Evolutionary conservation across 1,140 invertebrate species (phyloP).

Genomic region (Drosophila bocki): DNA sequence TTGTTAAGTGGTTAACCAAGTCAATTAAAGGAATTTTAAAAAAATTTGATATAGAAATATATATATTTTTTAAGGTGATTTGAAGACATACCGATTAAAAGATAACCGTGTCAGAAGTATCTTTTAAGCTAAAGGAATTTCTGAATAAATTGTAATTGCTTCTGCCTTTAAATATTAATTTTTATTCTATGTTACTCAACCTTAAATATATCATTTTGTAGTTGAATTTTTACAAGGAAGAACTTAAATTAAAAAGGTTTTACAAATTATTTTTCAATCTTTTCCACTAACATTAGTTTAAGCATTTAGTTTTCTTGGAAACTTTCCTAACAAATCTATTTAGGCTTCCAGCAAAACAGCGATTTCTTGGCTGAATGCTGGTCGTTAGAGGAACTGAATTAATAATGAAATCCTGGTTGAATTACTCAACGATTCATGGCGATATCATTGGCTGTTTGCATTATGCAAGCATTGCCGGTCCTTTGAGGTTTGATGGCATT

Average conservation of each 20-base stretch:
- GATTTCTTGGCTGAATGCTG: conserved; percentile 1
- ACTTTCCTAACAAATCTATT: background rate
- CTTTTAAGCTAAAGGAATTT: no score
- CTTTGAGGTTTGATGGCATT: conserved; percentile 30
- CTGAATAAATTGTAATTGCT: no score
- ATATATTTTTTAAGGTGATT: background rate
- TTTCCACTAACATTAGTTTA: no score
- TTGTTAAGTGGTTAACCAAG: background rate
- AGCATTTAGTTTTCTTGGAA: background rate
- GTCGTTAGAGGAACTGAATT: conserved; percentile 10
- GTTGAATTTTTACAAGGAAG: no score
- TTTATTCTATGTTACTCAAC: no score
- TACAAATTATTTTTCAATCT: no score
- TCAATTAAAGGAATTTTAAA: background rate
- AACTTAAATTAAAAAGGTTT: no score
- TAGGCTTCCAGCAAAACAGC: background rate
- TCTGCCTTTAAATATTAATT: no score
- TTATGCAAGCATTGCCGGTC: conserved; percentile 44
- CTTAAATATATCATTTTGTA: no score
- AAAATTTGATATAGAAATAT: no score
- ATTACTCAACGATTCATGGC: conserved; percentile 34
- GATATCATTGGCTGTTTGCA: conserved; percentile 46
- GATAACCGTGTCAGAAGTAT: no score
- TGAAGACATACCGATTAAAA: background rate
- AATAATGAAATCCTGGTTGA: conserved; percentile 12